A percentile compares a stretch with the other conserved stretches of the same genome.
Conservation (phyloP, 2,113 vertebrate species). For the Heloderma charlesbogerti region DNA sequence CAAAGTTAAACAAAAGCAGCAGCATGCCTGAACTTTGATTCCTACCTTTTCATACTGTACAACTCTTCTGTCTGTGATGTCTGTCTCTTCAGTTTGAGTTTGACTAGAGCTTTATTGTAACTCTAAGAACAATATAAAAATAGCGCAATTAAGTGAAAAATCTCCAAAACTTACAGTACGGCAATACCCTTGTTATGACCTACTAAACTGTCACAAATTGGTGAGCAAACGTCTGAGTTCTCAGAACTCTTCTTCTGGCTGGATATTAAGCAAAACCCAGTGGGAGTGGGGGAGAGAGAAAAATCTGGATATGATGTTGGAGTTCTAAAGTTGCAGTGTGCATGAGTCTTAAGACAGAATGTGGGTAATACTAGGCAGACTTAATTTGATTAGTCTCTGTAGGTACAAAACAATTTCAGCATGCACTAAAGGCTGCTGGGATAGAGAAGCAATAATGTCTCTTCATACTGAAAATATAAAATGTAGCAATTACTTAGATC, state of each 20-base stretch:
- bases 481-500: background rate
- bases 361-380: background rate
- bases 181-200: background rate
- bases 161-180: background rate
- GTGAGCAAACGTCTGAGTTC: background rate
- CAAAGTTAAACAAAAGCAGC: background rate
- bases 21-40: background rate
- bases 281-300: background rate
- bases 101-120: constrained; percentile 65
- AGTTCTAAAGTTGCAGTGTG: background rate
- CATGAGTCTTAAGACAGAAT: background rate
- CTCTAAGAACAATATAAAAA: constrained; percentile 62
- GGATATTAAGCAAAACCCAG: background rate
- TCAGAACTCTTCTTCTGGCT: background rate
- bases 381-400: background rate
- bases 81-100: constrained; percentile 71
- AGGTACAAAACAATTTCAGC: background rate
- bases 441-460: background rate
- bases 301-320: background rate
- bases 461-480: background rate
- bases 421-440: background rate
- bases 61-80: constrained; percentile 27
- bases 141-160: background rate
- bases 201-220: background rate
- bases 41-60: constrained; percentile 37